Base-by-base conservation (phyloP, 2,113 vertebrate genomes). In the Pipa parva region DNA sequence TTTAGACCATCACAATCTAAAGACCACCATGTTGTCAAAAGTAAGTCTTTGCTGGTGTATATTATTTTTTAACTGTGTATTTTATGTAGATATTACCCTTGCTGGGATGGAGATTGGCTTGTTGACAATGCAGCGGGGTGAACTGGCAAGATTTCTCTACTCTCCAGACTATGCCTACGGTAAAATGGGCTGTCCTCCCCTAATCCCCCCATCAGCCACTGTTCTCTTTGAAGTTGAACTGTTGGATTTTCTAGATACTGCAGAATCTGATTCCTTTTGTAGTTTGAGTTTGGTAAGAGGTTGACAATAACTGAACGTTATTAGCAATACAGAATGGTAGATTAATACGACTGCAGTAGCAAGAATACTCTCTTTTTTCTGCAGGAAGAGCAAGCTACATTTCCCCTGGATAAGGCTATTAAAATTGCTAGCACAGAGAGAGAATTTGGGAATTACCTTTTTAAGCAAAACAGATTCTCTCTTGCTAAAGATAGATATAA, bases 401-500 rank as follows among this genome's bases (percentile, higher is more conserved):
- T 82, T 73, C 87, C 92, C 0, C 74, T 98, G 15, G 71, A 91
- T 33, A 88, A 82, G 17, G 73, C 95, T 70, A 73, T 95, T 24
- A 85, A 88, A 26, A 90, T 94, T 52, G 87, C 89, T 50, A 72
- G 79, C 24, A 91, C 87, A 0, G 80, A 93, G 46, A 89, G 90
- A 27, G 79, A 80, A 73, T 92, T 95, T 73, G 97, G 95, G 59
- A 99, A 99, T 81, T 89, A 92, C 69, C 88, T 87, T 63, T 99
- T 92, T 80, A 81, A 73, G 2, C 87, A 85, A 59, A 83, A 68
- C 10, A 59, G 61, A 22, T 94, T 90, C 3, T 24, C 71, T 26
- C 73, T 82, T 27, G 95, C 95, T 73, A 94, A 87, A 80, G 80
- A 85, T 54, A 83, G 84, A 64, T 99, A 99, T 51, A 97, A 93